A percentile compares a stretch with the other conserved stretches of the same genome.
Conservation (phyloP, 2,888 invertebrate genomes). For the Ariolimax columbianus region DNA sequence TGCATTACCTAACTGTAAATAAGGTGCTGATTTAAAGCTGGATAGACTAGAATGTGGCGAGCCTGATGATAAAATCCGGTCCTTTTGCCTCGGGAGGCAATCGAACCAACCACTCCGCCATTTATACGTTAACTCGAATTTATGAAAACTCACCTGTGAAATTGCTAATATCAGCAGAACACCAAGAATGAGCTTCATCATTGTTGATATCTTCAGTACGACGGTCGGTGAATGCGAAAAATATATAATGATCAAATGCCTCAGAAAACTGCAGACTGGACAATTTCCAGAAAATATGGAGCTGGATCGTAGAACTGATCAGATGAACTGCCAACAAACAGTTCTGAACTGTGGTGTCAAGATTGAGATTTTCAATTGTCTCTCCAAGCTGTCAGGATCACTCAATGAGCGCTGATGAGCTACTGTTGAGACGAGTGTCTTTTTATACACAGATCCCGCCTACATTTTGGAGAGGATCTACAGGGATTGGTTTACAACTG, state of each 20-base stretch:
- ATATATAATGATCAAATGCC: background rate
- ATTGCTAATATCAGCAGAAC: background rate
- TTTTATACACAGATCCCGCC: slow-evolving; percentile 5
- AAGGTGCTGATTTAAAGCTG: too few relatives aligned
- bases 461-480: background rate
- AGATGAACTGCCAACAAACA: background rate
- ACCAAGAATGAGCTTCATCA: background rate
- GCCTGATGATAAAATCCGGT: too few relatives aligned
- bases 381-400: background rate
- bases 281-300: background rate
- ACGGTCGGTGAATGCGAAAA: background rate
- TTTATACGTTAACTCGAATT: too few relatives aligned
- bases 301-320: background rate
- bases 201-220: background rate
- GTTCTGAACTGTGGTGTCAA: background rate
- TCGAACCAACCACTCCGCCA: too few relatives aligned
- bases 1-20: too few relatives aligned
- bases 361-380: background rate
- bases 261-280: background rate
- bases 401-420: background rate
- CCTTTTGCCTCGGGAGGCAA: too few relatives aligned
- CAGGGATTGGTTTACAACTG: slow-evolving; percentile 19
- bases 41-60: too few relatives aligned
- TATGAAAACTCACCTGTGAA: background rate
- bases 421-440: background rate